phyloP scores from a whole-genome alignment of 2,113 vertebrate species.

The Gymnarchus niloticus region DNA sequence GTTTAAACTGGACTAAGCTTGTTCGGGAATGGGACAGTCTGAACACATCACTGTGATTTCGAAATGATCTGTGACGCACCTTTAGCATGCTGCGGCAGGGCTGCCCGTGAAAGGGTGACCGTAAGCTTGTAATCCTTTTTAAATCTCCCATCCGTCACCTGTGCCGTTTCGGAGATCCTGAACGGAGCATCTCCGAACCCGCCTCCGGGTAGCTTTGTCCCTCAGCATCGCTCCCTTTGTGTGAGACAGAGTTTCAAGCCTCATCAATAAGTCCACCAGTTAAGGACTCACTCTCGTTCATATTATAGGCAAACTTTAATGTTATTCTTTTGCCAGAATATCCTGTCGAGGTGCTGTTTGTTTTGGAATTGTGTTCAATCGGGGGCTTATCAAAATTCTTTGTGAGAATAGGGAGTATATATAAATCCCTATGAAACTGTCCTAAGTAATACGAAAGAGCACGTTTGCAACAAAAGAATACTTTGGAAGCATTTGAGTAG shows the following conservation, averaged over 20 bases:
- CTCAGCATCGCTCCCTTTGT: not conserved
- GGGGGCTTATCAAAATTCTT: not conserved
- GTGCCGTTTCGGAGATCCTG: not conserved
- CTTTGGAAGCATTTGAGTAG: not conserved
- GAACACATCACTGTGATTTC: conserved; percentile 28
- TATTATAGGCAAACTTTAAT: conserved; percentile 1
- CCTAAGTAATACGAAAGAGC: not conserved
- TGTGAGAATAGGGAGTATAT: not conserved
- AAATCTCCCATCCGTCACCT: conserved; percentile 22
- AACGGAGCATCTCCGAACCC: not conserved
- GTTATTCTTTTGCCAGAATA: not conserved
- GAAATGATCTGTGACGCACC: conserved; percentile 33
- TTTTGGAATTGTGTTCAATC: conserved; percentile 8
- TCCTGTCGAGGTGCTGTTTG: not conserved
- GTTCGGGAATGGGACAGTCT: not conserved
- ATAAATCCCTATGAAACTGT: not conserved
- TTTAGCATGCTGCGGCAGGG: not conserved
- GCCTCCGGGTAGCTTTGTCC: not conserved
- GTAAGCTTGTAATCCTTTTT: conserved; percentile 35
- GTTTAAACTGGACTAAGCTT: not conserved
- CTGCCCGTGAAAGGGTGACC: conserved; percentile 22
- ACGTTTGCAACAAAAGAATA: not conserved
- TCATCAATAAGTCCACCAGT: not conserved
- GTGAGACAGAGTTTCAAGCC: conserved; percentile 13
- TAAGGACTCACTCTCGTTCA: not conserved